Evolutionary conservation across 2,113 vertebrate genomes (phyloP).

Genomic region (Syngnathus floridae): DNA sequence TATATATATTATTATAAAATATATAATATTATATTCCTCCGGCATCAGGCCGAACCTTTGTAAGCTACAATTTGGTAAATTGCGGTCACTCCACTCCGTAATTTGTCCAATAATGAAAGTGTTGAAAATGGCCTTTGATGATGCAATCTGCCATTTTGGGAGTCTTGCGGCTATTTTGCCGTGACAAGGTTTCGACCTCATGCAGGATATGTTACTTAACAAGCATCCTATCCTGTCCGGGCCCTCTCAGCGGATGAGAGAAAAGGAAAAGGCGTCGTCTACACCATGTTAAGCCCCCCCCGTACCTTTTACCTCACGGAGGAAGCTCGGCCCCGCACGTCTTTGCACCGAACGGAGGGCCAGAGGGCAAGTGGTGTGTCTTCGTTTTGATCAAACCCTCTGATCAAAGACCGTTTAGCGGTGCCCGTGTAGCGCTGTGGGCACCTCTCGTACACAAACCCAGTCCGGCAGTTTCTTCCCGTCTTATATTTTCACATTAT

Average conservation of each 20-base stretch:
- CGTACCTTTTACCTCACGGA: constrained; percentile 51
- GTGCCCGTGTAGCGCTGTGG: constrained; percentile 71
- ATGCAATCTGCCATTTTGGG: too few relatives aligned
- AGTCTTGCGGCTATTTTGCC: too few relatives aligned
- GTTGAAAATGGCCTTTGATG: too few relatives aligned
- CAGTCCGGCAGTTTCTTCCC: constrained; percentile 35
- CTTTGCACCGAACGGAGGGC: constrained; percentile 65
- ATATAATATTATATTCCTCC: too few relatives aligned
- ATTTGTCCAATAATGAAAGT: too few relatives aligned
- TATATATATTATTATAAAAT: too few relatives aligned
- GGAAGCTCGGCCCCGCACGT: constrained; percentile 55
- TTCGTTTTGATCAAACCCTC: constrained; percentile 67
- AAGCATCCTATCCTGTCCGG: not conserved
- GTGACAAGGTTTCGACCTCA: not conserved
- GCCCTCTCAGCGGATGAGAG: constrained; percentile 19
- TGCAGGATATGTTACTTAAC: constrained; percentile 16
- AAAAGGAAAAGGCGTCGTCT: constrained; percentile 26
- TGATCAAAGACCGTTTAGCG: constrained; percentile 72
- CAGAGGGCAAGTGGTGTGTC: constrained; percentile 67
- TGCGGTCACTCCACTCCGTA: too few relatives aligned
- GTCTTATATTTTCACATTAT: constrained; percentile 25
- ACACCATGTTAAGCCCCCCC: constrained; percentile 49
- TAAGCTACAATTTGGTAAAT: too few relatives aligned
- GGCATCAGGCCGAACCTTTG: too few relatives aligned
- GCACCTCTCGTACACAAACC: constrained; percentile 45